Percentiles rank a stretch among this genome's conserved stretches.
phyloP scores from a whole-genome alignment of 2,888 invertebrate species.

The Meta bourneti region DNA sequence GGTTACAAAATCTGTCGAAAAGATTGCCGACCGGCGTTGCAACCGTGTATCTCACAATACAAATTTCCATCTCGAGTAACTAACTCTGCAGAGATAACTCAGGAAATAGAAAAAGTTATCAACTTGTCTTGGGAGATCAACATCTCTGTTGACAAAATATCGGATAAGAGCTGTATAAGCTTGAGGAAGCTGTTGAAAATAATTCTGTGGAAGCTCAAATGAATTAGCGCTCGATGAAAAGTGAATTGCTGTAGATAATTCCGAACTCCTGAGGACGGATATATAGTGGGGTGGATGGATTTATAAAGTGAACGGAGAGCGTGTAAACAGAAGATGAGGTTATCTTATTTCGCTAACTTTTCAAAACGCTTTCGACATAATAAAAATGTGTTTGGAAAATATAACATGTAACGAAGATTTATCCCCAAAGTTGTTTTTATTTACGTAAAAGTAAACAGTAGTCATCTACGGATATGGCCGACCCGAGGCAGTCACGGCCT shows the following conservation, averaged over 20 bases:
- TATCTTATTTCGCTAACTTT: background rate
- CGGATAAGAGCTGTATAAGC: background rate
- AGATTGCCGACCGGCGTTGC: background rate
- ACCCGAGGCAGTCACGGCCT: no score
- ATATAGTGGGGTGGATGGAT: background rate
- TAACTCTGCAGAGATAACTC: background rate
- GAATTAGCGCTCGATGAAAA: constrained; percentile 13
- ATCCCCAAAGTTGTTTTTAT: no score
- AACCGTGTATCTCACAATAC: background rate
- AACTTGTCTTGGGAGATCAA: background rate
- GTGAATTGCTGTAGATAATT: constrained; percentile 1
- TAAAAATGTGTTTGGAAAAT: background rate
- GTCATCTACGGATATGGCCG: no score
- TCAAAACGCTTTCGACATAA: background rate
- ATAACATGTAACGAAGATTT: no score
- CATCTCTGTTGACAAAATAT: background rate
- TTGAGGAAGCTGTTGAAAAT: background rate
- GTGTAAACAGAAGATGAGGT: background rate
- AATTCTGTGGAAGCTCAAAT: background rate
- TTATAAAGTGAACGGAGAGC: background rate
- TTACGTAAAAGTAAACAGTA: no score
- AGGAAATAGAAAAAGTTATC: background rate
- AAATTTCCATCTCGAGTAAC: background rate
- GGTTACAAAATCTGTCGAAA: background rate
- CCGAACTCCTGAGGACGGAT: background rate